These are phyloP conservation scores for Scylla paramamosain DNA, from an alignment of 1,140 invertebrate species.

Conservation along the genomic window DNA sequence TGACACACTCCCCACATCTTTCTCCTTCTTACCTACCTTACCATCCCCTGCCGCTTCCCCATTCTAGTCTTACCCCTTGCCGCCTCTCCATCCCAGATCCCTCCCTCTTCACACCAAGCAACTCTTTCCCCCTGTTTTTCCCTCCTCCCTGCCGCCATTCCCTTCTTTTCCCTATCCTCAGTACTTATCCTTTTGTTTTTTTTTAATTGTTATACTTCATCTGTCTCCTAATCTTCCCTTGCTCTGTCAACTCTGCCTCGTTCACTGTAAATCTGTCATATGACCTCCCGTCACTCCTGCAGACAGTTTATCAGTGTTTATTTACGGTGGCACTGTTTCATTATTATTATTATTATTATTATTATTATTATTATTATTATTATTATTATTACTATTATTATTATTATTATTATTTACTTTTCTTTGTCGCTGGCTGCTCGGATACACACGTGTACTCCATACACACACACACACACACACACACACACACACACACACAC, in stretches of 20 bases:
- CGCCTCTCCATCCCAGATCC: no score
- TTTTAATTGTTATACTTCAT: background rate
- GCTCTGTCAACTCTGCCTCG: background rate
- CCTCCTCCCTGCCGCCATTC: background rate
- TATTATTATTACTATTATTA: no score
- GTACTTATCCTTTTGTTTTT: background rate
- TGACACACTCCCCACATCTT: no score
- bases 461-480: constrained; percentile 41
- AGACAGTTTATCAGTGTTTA: no score
- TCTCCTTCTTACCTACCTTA: no score
- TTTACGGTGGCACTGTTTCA: background rate
- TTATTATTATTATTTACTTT: background rate
- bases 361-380: no score
- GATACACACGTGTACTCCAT: background rate
- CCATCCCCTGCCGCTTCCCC: no score
- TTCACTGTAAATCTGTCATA: background rate
- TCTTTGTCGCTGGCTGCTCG: background rate
- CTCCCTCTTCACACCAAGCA: no score
- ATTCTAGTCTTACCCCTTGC: no score
- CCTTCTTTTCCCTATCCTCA: background rate
- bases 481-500: constrained; percentile 40
- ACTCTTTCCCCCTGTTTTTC: no score
- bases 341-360: background rate
- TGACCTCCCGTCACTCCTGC: background rate
- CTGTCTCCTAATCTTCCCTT: background rate